A percentile compares a stretch with the other conserved stretches of the same genome.
These are phyloP conservation scores for Pachypeltis micranthus DNA, from an alignment of 1,140 invertebrate genomes.

Conservation along the genomic window DNA sequence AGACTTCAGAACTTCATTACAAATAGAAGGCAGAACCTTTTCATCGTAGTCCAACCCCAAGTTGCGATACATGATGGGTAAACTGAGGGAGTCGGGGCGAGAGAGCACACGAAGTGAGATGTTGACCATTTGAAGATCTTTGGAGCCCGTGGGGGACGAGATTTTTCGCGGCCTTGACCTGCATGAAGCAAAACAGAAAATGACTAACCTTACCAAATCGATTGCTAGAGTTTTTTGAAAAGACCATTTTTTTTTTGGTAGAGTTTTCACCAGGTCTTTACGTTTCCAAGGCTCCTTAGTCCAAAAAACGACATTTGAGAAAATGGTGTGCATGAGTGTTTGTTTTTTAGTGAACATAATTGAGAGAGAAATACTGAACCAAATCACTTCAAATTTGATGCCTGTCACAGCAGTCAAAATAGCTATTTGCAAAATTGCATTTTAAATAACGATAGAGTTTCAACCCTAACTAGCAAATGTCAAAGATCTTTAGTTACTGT, in stretches of 20 bases:
- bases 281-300: background rate
- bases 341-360: too few species aligned
- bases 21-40: slow-evolving; percentile 92
- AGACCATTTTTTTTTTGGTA: background rate
- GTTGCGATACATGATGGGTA: slow-evolving; percentile 84
- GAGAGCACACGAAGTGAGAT: slow-evolving; percentile 93
- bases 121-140: slow-evolving; percentile 99
- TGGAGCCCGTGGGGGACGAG: slow-evolving; percentile 93
- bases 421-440: too few species aligned
- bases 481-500: background rate
- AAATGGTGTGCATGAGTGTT: background rate
- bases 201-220: too few species aligned
- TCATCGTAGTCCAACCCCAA: slow-evolving; percentile 78
- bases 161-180: slow-evolving; percentile 86
- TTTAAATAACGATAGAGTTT: too few species aligned
- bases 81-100: slow-evolving; percentile 66
- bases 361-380: too few species aligned
- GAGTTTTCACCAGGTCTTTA: too few species aligned
- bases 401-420: too few species aligned
- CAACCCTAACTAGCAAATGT: too few species aligned
- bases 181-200: slow-evolving; percentile 22
- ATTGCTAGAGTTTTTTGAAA: too few species aligned
- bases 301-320: background rate
- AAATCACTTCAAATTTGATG: too few species aligned
- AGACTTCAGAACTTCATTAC: slow-evolving; percentile 97